Base-by-base conservation (phyloP, 2,113 vertebrate species). In the Orycteropus afer region DNA sequence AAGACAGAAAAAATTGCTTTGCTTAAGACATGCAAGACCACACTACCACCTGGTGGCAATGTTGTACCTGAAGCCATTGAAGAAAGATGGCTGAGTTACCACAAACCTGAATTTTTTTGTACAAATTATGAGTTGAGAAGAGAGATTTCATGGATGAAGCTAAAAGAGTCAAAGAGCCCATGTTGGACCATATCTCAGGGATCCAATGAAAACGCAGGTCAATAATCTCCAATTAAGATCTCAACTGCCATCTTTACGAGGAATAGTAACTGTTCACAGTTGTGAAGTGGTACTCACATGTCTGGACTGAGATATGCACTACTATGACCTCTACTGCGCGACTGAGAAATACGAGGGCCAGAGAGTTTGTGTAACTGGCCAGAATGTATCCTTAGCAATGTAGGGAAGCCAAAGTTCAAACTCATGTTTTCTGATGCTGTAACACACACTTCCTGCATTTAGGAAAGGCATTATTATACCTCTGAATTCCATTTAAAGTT, bases 31-130 rank as follows among this genome's bases (percentile, higher is more conserved):
- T 25, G 80, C 69, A 86, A 34, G 47, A 88, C 93, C 91, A 95
- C 61, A 91, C 78, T 49, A 95, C 91, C 83, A 91, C 91, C 91
- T 82, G 82, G 69, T 51, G 79, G 84, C 29, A 78, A 93, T 10
- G 40, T 8, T 47, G 47, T 59, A 85, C 59, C 83, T 78, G 76
- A 86, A 91, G 53, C 63, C 69, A 22, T 3, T 32, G 51, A 37
- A 87, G 6, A 29, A 37, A 81, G 42, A 55, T 45, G 78, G 65
- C 65, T 59, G 49, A 57, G 57, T 37, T 40, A 69, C 84, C 61
- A 47, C 53, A 59, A 91, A 29, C 49, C 47, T 73, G 14, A 77
- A 65, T 55, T 55, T 77, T 77, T 45, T 20, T 55, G 17, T 53
- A 49, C 65, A 47, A 83, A 29, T 65, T 57, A 63, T 12, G 61